Evolutionary conservation across 2,888 invertebrate species (phyloP), one percentile per base, ranked within the genome.

Genomic region (Drosophila sordidula): DNA sequence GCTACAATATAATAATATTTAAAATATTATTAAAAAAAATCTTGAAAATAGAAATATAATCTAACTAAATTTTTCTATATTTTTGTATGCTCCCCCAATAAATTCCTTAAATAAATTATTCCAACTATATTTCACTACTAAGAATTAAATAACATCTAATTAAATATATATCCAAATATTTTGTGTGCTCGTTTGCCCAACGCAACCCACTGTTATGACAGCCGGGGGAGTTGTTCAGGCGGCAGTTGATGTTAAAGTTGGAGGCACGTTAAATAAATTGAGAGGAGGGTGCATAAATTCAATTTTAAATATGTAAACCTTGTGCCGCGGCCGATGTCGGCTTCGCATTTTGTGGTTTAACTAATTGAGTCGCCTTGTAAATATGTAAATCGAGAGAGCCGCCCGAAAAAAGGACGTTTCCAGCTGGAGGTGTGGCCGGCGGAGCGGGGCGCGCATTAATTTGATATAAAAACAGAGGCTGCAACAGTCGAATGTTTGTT

Each of bases 311-410:
- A 85, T 58, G 72, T 75, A 82, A 77, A 85, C 67, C 73, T 78
- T 76, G 56, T 47, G 61, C 42, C 18, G 44, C 38, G 36, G 26
- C 56, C 54, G 46, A 42, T 32, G 55, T 50, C 83, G 79, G 77
- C 85, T 87, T 87, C 90, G 66, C 83, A 84, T 90, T 89, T 90
- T 91, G 91, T 84, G 91, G 91, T 91, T 91, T 90, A 91, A 91
- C 92, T 91, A 92, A 92, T 92, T 92, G 91, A 91, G 91, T 91
- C 85, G 84, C 85, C 89, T 89, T 89, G 79, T 88, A 76, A 91
- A 87, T 87, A 89, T 90, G 89, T 87, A 89, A 89, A 87, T 86
- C 71, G 45, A 22, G 45, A 62, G 25, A 39, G 36, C 41, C 49
- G 18, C 32, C 45, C 22, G 25, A 34, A 54, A 54, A 52, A 34